Percentiles rank a stretch among this genome's conserved stretches.
Evolutionary conservation across 2,113 vertebrate genomes (phyloP).

Genomic region (cat (Felis catus)): F.catus_Fca126_mat1.0 CM031428.1:66787501-66788000

Average conservation of each 20-base stretch:
- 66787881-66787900: not conserved
- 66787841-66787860: not conserved
- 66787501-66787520: not conserved
- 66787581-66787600: not conserved
- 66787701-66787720: not conserved
- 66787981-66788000: not conserved
- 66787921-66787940: not conserved
- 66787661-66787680: not conserved
- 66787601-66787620: not conserved
- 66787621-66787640: not conserved
- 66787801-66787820: rapidly evolving
- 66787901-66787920: not conserved
- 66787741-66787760: not conserved
- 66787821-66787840: not conserved
- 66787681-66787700: not conserved
- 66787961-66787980: not conserved
- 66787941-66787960: not conserved
- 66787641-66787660: not conserved
- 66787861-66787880: not conserved
- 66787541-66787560: not conserved
- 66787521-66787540: not conserved
- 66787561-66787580: not conserved
- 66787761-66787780: not conserved
- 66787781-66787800: not conserved
- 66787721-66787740: not conserved